Evolutionary conservation across 2,888 invertebrate genomes (phyloP), one percentile per base, ranked within the genome.

Genomic region (Meiosimyza decipiens): DNA sequence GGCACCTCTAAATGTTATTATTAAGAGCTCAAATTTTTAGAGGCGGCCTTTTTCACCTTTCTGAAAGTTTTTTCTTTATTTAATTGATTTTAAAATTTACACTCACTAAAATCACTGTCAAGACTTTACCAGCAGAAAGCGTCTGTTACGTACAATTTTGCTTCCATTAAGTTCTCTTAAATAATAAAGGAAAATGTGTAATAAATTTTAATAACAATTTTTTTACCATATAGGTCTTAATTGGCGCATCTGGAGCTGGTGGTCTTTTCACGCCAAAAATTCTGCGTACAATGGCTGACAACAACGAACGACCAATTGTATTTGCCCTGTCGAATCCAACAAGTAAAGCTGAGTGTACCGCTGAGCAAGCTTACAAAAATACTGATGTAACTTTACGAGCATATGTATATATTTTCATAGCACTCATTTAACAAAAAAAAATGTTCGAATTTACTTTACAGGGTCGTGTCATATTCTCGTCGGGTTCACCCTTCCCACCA

Each of bases 261-360:
- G 96, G 96, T 22, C 94, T 96, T 0, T 99, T 99, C 86, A 97
- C 95, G 0, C 91, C 94, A 9, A 92, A 93, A 77, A 92, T 99
- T 65, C 88, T 99, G 67, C 88, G 91, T 81, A 92, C 92, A 79
- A 98, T 99, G 98, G 95, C 92, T 0, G 87, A 89, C 73, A 93
- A 93, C 84, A 96, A 96, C 79, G 92, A 96, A 5, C 90, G 94
- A 69, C 99, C 99, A 0, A 91, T 99, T 78, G 93, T 99, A 77
- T 99, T 99, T 85, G 99, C 99, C 12, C 90, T 99, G 57, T 98
- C 98, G 79, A 99, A 99, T 89, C 99, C 99, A 7, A 99, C 99
- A 0, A 93, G 92, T 87, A 96, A 96, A 89, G 97, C 99, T 0
- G 99, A 99, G 88, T 99, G 99, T 85, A 99, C 99, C 0, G 98